phyloP scores from a whole-genome alignment of 1,140 invertebrate species.

The Venustaconcha ellipsiformis region DNA sequence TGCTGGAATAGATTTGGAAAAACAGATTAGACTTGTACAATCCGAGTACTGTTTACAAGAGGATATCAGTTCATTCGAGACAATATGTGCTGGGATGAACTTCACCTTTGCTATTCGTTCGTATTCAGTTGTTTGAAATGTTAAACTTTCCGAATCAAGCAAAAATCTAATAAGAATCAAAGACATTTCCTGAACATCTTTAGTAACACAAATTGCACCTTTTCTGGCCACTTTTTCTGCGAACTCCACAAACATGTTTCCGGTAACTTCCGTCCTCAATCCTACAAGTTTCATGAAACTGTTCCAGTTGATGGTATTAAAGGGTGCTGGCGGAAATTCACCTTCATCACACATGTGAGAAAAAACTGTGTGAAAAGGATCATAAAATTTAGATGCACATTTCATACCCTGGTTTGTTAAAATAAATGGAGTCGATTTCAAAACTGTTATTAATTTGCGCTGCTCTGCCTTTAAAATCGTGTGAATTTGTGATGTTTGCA shows the following conservation, averaged over 20 bases:
- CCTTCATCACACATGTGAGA: conserved; percentile 4
- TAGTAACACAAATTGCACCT: background rate
- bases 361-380: background rate
- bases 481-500: background rate
- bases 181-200: background rate
- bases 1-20: background rate
- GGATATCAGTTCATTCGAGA: background rate
- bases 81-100: conserved; percentile 1
- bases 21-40: background rate
- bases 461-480: background rate
- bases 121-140: background rate
- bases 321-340: conserved; percentile 7
- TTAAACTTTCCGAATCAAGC: background rate
- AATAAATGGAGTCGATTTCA: conserved; percentile 7
- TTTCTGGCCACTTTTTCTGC: conserved; percentile 5
- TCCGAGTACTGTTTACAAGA: background rate
- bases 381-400: conserved; percentile 5
- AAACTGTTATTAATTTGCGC: background rate
- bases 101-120: background rate
- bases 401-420: background rate
- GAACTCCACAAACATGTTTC: conserved; percentile 12
- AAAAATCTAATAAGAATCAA: background rate
- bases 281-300: conserved; percentile 14
- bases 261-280: conserved; percentile 7
- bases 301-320: background rate